Base-by-base conservation (phyloP, 2,888 invertebrate genomes). In the Lumbricus terrestris region DNA sequence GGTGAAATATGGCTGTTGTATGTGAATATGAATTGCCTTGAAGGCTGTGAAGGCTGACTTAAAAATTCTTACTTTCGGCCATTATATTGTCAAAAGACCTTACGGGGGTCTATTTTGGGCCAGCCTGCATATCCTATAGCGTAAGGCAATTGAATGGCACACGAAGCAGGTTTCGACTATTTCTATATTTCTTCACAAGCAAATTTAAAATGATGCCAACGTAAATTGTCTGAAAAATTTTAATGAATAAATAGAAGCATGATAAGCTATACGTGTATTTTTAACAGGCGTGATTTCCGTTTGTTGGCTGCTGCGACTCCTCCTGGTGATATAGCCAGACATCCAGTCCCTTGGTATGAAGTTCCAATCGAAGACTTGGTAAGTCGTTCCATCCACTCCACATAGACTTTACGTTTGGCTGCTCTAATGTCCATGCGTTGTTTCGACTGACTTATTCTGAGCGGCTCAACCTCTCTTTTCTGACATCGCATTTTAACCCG, bases 271-370 rank as follows among this genome's bases (percentile, higher is more conserved):
- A 13, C n/a, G 40, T 83, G 16, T 37, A 35, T 37, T 85, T 20
- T 2, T 85, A 34, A 35, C 1, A 89, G 89, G 29, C 69, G 82
- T 15, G 89, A 89, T 33, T 89, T 54, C 37, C 89, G 89, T 89
- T 69, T 89, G 37, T 16, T 35, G 29, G 18, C 47, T 54, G 69
- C 11, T 0, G n/a, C n/a, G n/a, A 11, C 33, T 69, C 33, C n/a
- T 34, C 23, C 13, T 29, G 69, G n/a, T n/a, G n/a, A 35, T 47
- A 18, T 54, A 0, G 8, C 0, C 15, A 23, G 23, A n/a, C 89
- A 89, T 89, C 89, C 89, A 37, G 89, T 89, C 34, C n/a, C n/a
- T 29, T 89, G 89, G 89, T 8, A n/a, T 29, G 33, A 82, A 33
- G n/a, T 85, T 15, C 6, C 35, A 29, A 35, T 85, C 18, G 85